Conservation (phyloP, 2,797 vertebrate species). For the Knipowitschia caucasica region DNA sequence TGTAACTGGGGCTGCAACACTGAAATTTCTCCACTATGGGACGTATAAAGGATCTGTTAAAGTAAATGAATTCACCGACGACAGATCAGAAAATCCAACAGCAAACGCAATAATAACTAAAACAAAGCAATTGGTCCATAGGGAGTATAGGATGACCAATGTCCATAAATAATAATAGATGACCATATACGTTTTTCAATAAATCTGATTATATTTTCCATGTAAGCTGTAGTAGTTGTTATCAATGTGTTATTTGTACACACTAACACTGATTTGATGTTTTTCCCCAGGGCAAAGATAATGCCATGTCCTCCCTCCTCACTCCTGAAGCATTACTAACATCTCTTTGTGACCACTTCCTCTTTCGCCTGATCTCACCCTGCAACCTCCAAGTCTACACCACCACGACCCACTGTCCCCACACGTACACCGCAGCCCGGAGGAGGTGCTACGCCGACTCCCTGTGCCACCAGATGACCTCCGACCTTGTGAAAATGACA, state of each 20-base stretch:
- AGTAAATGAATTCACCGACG: no score
- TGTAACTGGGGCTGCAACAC: no score
- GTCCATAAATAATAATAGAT: no score
- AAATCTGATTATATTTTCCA: no score
- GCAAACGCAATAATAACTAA: no score
- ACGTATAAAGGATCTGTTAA: no score
- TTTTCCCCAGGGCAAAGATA: constrained; percentile 32
- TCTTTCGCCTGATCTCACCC: constrained; percentile 62
- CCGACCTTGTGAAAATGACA: constrained; percentile 65
- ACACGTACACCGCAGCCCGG: constrained; percentile 64
- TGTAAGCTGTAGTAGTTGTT: not conserved
- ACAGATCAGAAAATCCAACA: no score
- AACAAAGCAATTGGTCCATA: no score
- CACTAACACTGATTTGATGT: not conserved
- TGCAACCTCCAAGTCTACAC: constrained; percentile 68
- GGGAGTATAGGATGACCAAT: no score
- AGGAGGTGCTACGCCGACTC: constrained; percentile 60
- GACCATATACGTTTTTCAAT: no score
- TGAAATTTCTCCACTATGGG: no score
- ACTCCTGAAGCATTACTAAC: constrained; percentile 45
- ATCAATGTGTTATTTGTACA: not conserved
- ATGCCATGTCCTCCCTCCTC: not conserved
- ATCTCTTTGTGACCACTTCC: constrained; percentile 68
- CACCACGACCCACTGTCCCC: constrained; percentile 54
- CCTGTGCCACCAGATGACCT: constrained; percentile 72